Evolutionary conservation across 2,888 invertebrate genomes (phyloP), one percentile per base, ranked within the genome.

Genomic region (Drosophila flavopinicola): DNA sequence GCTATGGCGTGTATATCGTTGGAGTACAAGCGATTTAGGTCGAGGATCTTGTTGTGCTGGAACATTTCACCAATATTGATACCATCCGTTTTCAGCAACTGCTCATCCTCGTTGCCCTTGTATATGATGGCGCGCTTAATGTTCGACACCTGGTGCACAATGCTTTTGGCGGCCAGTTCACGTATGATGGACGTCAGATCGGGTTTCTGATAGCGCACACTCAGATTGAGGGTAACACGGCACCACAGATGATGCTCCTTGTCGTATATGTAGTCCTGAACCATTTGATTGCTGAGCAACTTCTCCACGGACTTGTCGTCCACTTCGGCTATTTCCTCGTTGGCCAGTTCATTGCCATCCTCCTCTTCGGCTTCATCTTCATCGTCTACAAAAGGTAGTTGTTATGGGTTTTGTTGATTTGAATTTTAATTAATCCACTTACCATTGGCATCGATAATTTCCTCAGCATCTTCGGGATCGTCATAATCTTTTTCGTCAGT

Each of bases 1-100:
- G 97, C 96, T 84, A 99, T 95, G 1, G 95, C 94, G 86, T 98
- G 97, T 64, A 99, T 96, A 88, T 99, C 98, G 89, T 99, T 99
- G 32, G 96, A 96, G 91, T 98, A 98, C 1, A 99, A 90, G 64
- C 93, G 94, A 82, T 96, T 95, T 42, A 99, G 90, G 90, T 98
- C 95, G 24, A 99, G 90, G 2, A 97, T 88, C 52, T 95, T 92
- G 49, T 94, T 92, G 89, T 97, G 95, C 82, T 96, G 95, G 84
- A 95, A 97, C 94, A 99, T 96, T 92, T 97, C 97, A 93, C 94
- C 92, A 53, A 99, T 95, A 88, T 99, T 99, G 45, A 99, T 95
- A 3, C 99, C 99, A 88, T 99, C 99, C 0, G 99, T 99, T 91
- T 97, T 96, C 0, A 99, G 92, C 0, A 99, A 92, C 66, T 94